A percentile compares a stretch with the other conserved stretches of the same genome.
phyloP scores from a whole-genome alignment of 2,888 invertebrate species.

The Schizotus pectinicornis region DNA sequence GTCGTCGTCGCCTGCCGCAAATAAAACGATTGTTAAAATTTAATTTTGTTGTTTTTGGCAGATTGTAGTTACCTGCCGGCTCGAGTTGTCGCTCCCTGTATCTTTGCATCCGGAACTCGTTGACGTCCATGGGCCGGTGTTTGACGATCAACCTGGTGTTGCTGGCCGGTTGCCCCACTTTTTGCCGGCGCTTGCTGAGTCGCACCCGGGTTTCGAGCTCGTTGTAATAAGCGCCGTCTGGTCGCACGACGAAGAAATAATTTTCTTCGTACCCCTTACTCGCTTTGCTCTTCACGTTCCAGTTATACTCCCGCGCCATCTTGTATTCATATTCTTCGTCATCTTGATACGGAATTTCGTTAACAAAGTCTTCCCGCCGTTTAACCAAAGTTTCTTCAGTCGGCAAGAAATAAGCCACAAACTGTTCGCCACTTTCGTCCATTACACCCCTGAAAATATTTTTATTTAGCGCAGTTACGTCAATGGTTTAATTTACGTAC shows the following conservation, averaged over 20 bases:
- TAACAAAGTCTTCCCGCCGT: slow-evolving; percentile 80
- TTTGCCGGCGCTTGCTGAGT: slow-evolving; percentile 89
- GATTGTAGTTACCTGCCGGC: slow-evolving; percentile 57
- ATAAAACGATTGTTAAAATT: background rate
- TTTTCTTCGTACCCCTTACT: slow-evolving; percentile 88
- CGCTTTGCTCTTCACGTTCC: slow-evolving; percentile 96
- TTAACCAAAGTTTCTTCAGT: slow-evolving; percentile 91
- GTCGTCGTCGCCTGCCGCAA: slow-evolving; percentile 61
- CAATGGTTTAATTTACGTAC: slow-evolving; percentile 54
- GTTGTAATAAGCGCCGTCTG: slow-evolving; percentile 92
- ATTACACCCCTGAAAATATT: slow-evolving; percentile 85
- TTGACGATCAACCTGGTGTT: slow-evolving; percentile 88
- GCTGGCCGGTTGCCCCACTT: slow-evolving; percentile 68
- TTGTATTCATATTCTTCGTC: slow-evolving; percentile 95
- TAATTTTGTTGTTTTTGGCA: too few relatives aligned
- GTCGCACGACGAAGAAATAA: slow-evolving; percentile 92
- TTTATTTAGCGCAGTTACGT: too few relatives aligned
- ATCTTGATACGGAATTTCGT: slow-evolving; percentile 80
- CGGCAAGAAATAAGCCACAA: slow-evolving; percentile 98
- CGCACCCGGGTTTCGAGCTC: slow-evolving; percentile 95
- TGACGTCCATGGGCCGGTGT: slow-evolving; percentile 84
- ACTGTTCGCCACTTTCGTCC: slow-evolving; percentile 98
- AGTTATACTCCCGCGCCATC: slow-evolving; percentile 98
- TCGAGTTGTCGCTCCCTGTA: slow-evolving; percentile 88
- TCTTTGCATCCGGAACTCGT: slow-evolving; percentile 86